A percentile compares a stretch with the other conserved stretches of the same genome.
Evolutionary conservation across 1,140 invertebrate species (phyloP).

Genomic region (Gerris buenoi): DNA sequence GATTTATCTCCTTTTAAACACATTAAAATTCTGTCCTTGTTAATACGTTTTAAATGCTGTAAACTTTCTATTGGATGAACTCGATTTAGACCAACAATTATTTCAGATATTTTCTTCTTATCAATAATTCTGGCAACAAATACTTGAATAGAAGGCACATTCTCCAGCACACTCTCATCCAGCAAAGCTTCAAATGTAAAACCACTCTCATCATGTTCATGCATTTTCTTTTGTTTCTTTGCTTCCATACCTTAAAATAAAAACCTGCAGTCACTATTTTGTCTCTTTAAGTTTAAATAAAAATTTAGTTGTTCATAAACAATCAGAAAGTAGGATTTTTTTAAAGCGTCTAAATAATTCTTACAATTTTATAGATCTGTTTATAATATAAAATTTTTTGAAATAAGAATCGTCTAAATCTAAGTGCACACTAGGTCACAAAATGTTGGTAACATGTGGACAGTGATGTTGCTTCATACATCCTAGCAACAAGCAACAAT

Average conservation of each 20-base stretch:
- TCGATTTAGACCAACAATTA: conserved; percentile 40
- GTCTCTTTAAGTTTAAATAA: too few relatives aligned
- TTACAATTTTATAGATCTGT: too few relatives aligned
- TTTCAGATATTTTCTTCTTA: conserved; percentile 41
- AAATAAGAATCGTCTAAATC: too few relatives aligned
- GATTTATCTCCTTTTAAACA: conserved; percentile 19
- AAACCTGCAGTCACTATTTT: too few relatives aligned
- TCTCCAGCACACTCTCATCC: conserved; percentile 3
- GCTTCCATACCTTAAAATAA: not conserved
- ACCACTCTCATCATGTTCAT: not conserved
- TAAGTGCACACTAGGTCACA: too few relatives aligned
- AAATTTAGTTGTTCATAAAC: too few relatives aligned
- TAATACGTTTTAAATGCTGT: conserved; percentile 55
- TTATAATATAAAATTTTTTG: too few relatives aligned
- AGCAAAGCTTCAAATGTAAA: not conserved
- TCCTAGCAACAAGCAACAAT: too few relatives aligned
- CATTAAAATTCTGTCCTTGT: not conserved
- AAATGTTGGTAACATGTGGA: too few relatives aligned
- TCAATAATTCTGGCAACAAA: conserved; percentile 17
- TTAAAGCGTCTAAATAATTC: too few relatives aligned
- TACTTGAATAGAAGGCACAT: conserved; percentile 8
- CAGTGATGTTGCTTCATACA: too few relatives aligned
- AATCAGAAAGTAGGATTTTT: too few relatives aligned
- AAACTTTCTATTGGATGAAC: conserved; percentile 41
- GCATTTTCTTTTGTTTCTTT: conserved; percentile 4